Percentiles rank a stretch among this genome's conserved stretches.
These are phyloP conservation scores for Ips typographus DNA, from an alignment of 1,140 invertebrate species.

Conservation along the genomic window DNA sequence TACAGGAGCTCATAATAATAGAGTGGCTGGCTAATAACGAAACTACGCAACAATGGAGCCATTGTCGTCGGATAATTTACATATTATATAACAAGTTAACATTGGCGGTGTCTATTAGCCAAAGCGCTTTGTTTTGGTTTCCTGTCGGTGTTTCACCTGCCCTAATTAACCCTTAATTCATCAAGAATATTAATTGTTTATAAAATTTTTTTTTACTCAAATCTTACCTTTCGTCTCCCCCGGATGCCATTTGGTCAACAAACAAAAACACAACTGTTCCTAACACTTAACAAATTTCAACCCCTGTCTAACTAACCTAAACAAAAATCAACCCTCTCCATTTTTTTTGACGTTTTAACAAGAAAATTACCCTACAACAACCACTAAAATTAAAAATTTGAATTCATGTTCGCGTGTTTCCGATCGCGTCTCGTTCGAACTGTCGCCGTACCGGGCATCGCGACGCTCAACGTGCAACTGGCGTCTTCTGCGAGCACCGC, in stretches of 20 bases:
- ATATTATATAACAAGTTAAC: no score
- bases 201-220: background rate
- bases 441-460: background rate
- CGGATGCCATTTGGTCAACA: background rate
- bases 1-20: no score
- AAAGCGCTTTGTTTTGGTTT: no score
- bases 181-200: background rate
- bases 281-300: background rate
- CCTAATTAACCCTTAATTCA: no score
- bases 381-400: background rate
- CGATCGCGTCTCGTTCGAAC: background rate
- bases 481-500: conserved; percentile 15
- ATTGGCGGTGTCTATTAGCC: no score
- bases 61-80: no score
- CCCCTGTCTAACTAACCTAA: background rate
- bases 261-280: background rate
- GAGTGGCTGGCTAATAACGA: no score
- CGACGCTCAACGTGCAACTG: conserved; percentile 24
- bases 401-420: conserved; percentile 6
- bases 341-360: background rate
- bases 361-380: background rate
- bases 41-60: no score
- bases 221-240: background rate
- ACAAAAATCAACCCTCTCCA: background rate
- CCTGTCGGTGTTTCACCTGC: no score